Evolutionary conservation across 1,140 invertebrate species (phyloP).

Genomic region (Pseudomyrmex sp.): DNA sequence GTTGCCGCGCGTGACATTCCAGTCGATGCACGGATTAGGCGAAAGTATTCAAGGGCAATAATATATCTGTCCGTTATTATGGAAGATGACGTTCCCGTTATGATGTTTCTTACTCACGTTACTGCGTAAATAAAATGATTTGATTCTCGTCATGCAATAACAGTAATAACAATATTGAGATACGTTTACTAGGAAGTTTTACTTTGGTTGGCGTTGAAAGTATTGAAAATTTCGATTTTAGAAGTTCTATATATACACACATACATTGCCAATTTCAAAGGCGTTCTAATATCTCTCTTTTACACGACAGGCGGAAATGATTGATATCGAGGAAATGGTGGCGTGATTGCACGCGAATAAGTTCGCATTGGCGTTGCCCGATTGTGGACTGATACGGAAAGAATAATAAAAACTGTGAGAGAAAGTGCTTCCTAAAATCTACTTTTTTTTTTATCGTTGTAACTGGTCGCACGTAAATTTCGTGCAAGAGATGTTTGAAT

Average conservation of each 20-base stretch:
- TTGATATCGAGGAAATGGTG: conserved; percentile 4
- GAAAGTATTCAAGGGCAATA: conserved; percentile 75
- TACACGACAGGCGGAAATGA: conserved; percentile 36
- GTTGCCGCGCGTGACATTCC: conserved; percentile 49
- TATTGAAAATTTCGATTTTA: conserved; percentile 12
- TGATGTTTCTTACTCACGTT: conserved; percentile 16
- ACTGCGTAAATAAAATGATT: too few relatives aligned
- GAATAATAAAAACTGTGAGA: conserved; percentile 40
- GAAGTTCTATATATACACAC: not conserved
- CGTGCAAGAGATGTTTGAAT: conserved; percentile 5
- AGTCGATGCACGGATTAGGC: conserved; percentile 67
- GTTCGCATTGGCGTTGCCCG: conserved; percentile 10
- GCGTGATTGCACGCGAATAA: conserved; percentile 24
- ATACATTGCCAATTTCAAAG: not conserved
- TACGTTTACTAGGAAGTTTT: not conserved
- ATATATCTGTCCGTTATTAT: conserved; percentile 57
- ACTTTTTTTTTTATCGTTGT: conserved; percentile 20
- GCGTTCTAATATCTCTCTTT: not conserved
- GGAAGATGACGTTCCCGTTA: conserved; percentile 53
- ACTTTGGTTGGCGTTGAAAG: not conserved
- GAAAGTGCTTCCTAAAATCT: conserved; percentile 52
- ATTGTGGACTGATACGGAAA: conserved; percentile 46
- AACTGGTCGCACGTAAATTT: conserved; percentile 6
- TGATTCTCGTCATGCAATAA: not conserved
- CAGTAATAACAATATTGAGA: not conserved